A percentile compares a stretch with the other conserved stretches of the same genome.
Conservation (phyloP, 30 jellyfish, hydroid and myxozoan genomes). For the Rhopilema esculentum region DNA sequence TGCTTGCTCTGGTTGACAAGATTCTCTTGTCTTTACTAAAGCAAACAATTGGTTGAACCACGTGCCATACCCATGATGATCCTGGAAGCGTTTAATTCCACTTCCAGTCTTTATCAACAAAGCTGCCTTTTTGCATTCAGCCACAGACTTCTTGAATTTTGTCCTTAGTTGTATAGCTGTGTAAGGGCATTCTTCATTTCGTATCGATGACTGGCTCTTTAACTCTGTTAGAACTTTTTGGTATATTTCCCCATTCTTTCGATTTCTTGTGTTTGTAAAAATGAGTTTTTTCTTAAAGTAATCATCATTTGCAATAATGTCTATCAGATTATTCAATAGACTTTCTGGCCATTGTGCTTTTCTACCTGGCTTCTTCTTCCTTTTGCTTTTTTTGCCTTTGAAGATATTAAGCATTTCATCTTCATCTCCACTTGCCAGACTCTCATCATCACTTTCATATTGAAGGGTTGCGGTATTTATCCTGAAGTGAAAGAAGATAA, state of each 20-base stretch:
- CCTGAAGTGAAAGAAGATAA: background rate
- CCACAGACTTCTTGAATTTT: constrained; percentile 44
- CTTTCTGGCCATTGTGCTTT: constrained; percentile 48
- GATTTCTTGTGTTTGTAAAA: constrained; percentile 35
- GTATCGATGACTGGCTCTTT: constrained; percentile 15
- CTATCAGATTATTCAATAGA: constrained; percentile 41
- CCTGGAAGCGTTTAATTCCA: constrained; percentile 62
- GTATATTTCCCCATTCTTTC: constrained; percentile 42
- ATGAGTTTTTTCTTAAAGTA: constrained; percentile 31
- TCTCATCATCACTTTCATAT: constrained; percentile 1
- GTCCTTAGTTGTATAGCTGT: constrained; percentile 44
- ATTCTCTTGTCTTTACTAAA: constrained; percentile 50
- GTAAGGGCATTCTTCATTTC: constrained; percentile 41
- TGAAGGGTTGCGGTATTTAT: background rate
- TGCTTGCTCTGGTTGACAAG: constrained; percentile 55
- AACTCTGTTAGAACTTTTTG: constrained; percentile 13
- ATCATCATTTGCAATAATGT: constrained; percentile 41
- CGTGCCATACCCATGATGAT: constrained; percentile 50
- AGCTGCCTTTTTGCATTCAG: constrained; percentile 66
- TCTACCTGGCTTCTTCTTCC: constrained; percentile 16
- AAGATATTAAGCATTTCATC: background rate
- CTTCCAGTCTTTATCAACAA: constrained; percentile 66
- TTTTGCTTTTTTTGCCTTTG: background rate
- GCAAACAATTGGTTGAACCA: constrained; percentile 67
- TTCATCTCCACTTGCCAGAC: constrained; percentile 4